Base-by-base conservation (phyloP, 2,888 invertebrate species). In the Euplexia lucipara region DNA sequence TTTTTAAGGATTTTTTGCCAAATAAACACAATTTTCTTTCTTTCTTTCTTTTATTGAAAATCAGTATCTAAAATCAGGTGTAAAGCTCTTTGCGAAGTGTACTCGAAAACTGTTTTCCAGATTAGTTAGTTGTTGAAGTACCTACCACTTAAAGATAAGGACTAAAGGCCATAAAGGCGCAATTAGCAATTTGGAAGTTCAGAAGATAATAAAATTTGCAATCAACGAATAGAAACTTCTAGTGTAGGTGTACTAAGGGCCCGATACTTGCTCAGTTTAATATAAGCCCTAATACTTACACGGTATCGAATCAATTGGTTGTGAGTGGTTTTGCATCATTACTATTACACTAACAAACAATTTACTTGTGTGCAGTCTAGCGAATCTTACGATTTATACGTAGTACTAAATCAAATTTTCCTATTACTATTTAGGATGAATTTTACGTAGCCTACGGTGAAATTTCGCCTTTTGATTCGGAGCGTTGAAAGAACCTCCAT, bases 251-350 rank as follows among this genome's bases (percentile, higher is more conserved):
- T n/a, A n/a, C 12, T 20, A 57, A 48, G 35, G 35, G 35, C 12
- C 9, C n/a, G 34, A 35, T 22, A 7, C 30, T 67, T 26, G 67
- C 9, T 16, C 20, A 42, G 22, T 32, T 68, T 34, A 18, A 12
- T 4, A 6, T 48, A 49, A 30, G 37, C n/a, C 45, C 2, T 16
- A 34, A 30, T 34, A 39, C 18, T 41, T 35, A 35, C 9, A 34
- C 9, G 1, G 7, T 61, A 49, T 53, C 16, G 20, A 34, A 2
- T 59, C 53, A 26, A 58, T 70, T 54, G 34, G 35, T 54, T 53
- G 1, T 0, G 16, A 71, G 48, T 54, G 49, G 45, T 41, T 73
- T 74, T 49, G 75, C 68, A 54, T 71, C 70, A 71, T 56, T 44
- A 34, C 45, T 10, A 42, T 30, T 14, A 26, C 5, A 26, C 5